Base-by-base conservation (phyloP, 1,140 invertebrate genomes). In the Drosophila cardini region DNA sequence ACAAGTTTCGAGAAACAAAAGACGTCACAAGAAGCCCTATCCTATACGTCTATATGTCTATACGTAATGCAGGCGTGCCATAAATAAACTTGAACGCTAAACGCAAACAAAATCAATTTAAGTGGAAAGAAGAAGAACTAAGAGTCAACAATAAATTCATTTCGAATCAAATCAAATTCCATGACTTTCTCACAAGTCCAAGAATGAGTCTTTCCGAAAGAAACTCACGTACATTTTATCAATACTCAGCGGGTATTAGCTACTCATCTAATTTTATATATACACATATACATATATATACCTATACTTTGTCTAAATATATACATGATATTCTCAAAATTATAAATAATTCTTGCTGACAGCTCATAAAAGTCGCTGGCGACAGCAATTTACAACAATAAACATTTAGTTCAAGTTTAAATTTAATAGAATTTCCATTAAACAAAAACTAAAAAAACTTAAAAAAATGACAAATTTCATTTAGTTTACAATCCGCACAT, bases 81-180 rank as follows among this genome's bases (percentile, higher is more conserved):
- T 80, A 85, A 84, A 84, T 84, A 84, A 80, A 76, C 72, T 76
- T 76, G 9, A 48, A n/a, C n/a, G n/a, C n/a, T n/a, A n/a, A n/a
- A n/a, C n/a, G n/a, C n/a, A n/a, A n/a, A n/a, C n/a, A n/a, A n/a
- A 46, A 34, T 46, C 42, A 38, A 62, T 9, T 62, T 16, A 61
- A 61, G 13, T 10, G 5, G 21, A 3, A 46, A 18, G 16, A 58
- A 58, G 34, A 40, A 40, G 46, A 69, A 61, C 45, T 30, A 45
- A 40, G 18, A 16, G 76, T 72, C 56, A 68, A 78, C 76, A 68
- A 84, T 84, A 84, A 84, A 80, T 80, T 81, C 15, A 18, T 55
- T 56, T 64, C 45, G 71, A 82, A 82, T 81, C 45, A 75, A 82
- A 82, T 81, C 70, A 34, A 30, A 67, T 60, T 58, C 50, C 40